Base-by-base conservation (phyloP, 2,888 invertebrate species). In the Diaperis boleti region DNA sequence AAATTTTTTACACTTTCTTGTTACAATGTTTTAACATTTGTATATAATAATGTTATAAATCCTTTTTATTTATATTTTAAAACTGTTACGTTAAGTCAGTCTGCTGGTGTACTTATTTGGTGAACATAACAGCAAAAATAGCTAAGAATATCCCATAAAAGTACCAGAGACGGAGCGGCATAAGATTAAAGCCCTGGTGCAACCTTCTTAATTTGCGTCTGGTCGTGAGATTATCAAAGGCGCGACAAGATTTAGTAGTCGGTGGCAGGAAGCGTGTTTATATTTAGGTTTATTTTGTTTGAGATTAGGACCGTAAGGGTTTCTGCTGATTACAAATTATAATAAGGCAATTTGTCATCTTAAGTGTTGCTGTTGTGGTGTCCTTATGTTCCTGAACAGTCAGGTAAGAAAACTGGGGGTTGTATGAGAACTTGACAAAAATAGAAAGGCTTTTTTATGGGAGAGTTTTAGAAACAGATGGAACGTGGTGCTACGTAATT, bases 281-380 rank as follows among this genome's bases (percentile, higher is more conserved):
- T 75, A 74, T 76, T 75, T 75, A 74, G 74, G 68, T 66, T 67
- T 69, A 66, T 68, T 64, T 65, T 57, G 65, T 62, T n/a, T 49
- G 47, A 69, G 69, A 69, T 72, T 69, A 66, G 69, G 65, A 69
- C 68, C 70, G 70, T 66, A 69, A 68, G 65, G 65, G 60, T 64
- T 64, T 68, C 50, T 65, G 68, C 73, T 72, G 76, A 78, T 79
- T 78, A 79, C 75, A 78, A 79, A 77, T 78, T 78, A 78, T 78
- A 79, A 79, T 79, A 76, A 77, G 76, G 73, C 78, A 77, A 78
- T 79, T 79, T 79, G 79, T 79, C 79, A 78, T 75, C 70, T 77
- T 70, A 70, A 78, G 76, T 76, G 77, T 73, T 75, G 69, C 67
- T 60, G 59, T 65, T 68, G 68, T 65, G 67, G 59, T 14, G 18